phyloP scores from a whole-genome alignment of 2,888 invertebrate species.

The Anorthoa munda region DNA sequence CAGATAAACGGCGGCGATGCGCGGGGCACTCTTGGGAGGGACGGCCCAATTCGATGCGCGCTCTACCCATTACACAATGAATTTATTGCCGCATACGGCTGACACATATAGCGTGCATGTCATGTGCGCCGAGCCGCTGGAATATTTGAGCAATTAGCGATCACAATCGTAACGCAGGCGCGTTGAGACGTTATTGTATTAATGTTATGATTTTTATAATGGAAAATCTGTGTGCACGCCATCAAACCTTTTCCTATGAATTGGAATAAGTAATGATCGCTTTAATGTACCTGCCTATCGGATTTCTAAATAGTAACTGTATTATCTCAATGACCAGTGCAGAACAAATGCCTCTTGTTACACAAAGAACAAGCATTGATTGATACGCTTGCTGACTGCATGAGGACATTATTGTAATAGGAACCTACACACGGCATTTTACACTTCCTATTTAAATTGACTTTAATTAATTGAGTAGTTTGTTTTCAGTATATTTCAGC shows the following conservation, averaged over 20 bases:
- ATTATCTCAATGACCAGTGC: no score
- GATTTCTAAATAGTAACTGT: no score
- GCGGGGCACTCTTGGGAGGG: constrained; percentile 88
- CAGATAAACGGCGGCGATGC: constrained; percentile 75
- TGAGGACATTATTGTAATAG: no score
- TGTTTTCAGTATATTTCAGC: no score
- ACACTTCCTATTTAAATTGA: no score
- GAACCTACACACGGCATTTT: no score
- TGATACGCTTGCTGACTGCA: no score
- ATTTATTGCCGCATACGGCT: constrained; percentile 87
- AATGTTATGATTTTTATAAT: constrained; percentile 39
- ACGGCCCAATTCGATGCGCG: constrained; percentile 87
- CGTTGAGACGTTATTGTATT: constrained; percentile 46
- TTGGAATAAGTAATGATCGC: no score
- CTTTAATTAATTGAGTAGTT: no score
- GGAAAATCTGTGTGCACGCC: constrained; percentile 6
- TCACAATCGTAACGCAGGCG: constrained; percentile 56
- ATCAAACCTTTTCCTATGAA: not conserved
- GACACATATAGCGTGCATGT: constrained; percentile 87
- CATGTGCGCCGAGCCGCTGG: constrained; percentile 76
- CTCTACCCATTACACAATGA: constrained; percentile 88
- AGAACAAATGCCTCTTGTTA: no score
- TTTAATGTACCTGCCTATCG: not conserved
- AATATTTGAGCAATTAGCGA: constrained; percentile 79
- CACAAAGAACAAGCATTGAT: no score